Base-by-base conservation (phyloP, 2,888 invertebrate genomes). In the Lacanobia wlatinum region DNA sequence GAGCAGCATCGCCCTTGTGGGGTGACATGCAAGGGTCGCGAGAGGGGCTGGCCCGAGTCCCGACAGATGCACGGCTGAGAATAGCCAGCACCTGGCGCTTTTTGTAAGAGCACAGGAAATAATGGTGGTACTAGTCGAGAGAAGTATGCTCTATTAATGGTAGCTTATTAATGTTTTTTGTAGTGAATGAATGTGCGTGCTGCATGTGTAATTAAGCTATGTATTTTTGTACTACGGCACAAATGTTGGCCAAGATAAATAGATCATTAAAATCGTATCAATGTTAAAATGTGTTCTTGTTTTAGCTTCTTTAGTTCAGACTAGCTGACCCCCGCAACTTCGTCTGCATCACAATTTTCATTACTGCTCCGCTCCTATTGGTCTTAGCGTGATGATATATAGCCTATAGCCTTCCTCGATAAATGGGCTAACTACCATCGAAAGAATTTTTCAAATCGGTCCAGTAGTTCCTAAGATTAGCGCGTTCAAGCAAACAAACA, bases 21-120 rank as follows among this genome's bases (percentile, higher is more conserved):
- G 84, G 83, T 73, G 71, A 62, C 40, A 56, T 18, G 63, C 61
- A 64, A 70, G 83, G 82, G 84, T 63, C 21, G 63, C 18, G 18
- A 50, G 68, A 64, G 78, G 83, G 80, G 83, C 60, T 50, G 48
- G 62, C 43, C 58, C 52, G 75, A 48, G 48, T 59, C 43, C 58
- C 52, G 75, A 55, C 84, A 84, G 84, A 84, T 84, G 84, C 74
- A 71, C 40, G 58, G 1, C 21, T 60, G 43, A 63, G 63, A 58
- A 67, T 46, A 62, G n/a, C 21, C 58, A 62, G 63, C 84, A 84
- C 84, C 85, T 85, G 84, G 83, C 74, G 9, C 16, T 69, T 77
- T 85, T 85, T 85, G 52, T 73, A 5, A 28, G 23, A 1, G 50
- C 67, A 70, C 28, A 60, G 21, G 55, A 64, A 65, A 63, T 71